Conservation (phyloP, 1,140 invertebrate species). For the Contarinia nasturtii region DNA sequence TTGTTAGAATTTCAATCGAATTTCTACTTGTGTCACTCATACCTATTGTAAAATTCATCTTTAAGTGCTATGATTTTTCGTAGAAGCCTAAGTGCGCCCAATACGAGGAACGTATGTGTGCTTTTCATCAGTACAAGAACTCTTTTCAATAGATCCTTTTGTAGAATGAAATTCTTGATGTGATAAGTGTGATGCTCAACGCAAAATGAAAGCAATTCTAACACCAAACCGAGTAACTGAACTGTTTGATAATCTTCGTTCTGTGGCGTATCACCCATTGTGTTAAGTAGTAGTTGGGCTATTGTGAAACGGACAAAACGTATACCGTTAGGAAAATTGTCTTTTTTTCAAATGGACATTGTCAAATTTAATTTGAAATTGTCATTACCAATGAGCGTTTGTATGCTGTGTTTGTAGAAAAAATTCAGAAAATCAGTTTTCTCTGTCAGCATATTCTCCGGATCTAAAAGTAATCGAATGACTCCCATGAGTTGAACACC, state of each 20-base stretch:
- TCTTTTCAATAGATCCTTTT: slow-evolving; percentile 85
- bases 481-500: slow-evolving; percentile 92
- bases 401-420: slow-evolving; percentile 97
- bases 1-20: too few relatives aligned
- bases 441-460: slow-evolving; percentile 97
- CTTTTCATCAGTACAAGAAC: slow-evolving; percentile 95
- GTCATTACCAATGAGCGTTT: slow-evolving; percentile 66
- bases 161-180: slow-evolving; percentile 94
- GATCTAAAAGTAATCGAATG: slow-evolving; percentile 82
- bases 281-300: slow-evolving; percentile 80
- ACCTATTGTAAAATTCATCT: slow-evolving; percentile 92
- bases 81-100: slow-evolving; percentile 91
- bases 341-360: too few relatives aligned
- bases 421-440: slow-evolving; percentile 96
- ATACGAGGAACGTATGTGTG: slow-evolving; percentile 90
- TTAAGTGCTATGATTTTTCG: slow-evolving; percentile 93
- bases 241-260: slow-evolving; percentile 93
- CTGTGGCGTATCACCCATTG: slow-evolving; percentile 63
- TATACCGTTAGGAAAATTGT: background rate
- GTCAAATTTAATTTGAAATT: background rate
- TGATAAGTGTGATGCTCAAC: slow-evolving; percentile 99
- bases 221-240: slow-evolving; percentile 80
- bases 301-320: slow-evolving; percentile 7
- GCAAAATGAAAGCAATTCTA: slow-evolving; percentile 96
- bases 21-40: background rate